Evolutionary conservation across 2,888 invertebrate species (phyloP).

Genomic region (Pseudanteris insignis): DNA sequence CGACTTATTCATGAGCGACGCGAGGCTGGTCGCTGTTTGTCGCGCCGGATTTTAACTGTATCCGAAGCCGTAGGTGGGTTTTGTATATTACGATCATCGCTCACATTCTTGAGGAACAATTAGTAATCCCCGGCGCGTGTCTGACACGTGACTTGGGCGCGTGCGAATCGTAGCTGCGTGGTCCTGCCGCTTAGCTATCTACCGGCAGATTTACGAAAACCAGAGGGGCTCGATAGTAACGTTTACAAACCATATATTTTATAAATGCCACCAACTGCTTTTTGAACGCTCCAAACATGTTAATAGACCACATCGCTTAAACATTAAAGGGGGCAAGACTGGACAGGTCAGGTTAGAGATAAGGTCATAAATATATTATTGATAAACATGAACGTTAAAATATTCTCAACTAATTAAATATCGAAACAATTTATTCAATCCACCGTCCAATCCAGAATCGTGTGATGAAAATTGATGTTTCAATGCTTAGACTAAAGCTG

Average conservation of each 20-base stretch:
- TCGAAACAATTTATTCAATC: too few species aligned
- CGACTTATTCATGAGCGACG: slow-evolving; percentile 51
- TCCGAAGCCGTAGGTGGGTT: slow-evolving; percentile 53
- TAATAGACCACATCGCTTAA: slow-evolving; percentile 31
- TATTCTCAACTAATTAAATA: too few species aligned
- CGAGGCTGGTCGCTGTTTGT: slow-evolving; percentile 58
- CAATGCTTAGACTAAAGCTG: too few species aligned
- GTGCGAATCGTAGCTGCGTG: slow-evolving; percentile 18
- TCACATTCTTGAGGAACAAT: slow-evolving; percentile 62
- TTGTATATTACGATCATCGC: slow-evolving; percentile 61
- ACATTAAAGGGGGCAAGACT: slow-evolving; percentile 3
- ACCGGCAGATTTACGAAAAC: slow-evolving; percentile 37
- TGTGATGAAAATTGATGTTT: too few species aligned
- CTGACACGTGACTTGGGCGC: slow-evolving; percentile 55
- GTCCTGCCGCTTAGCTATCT: slow-evolving; percentile 41
- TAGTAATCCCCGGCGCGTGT: slow-evolving; percentile 63
- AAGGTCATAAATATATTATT: slow-evolving; percentile 20
- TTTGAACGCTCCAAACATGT: slow-evolving; percentile 40
- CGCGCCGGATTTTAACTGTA: slow-evolving; percentile 62
- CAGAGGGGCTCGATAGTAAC: slow-evolving; percentile 45
- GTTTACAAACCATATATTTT: slow-evolving; percentile 45
- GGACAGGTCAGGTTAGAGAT: slow-evolving; percentile 3
- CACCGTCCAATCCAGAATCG: too few species aligned
- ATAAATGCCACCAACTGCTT: slow-evolving; percentile 46
- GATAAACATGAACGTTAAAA: too few species aligned